These are phyloP conservation scores for Cheirogaleus major DNA, from an alignment of 2,797 vertebrate genomes.

Conservation along the genomic window DNA sequence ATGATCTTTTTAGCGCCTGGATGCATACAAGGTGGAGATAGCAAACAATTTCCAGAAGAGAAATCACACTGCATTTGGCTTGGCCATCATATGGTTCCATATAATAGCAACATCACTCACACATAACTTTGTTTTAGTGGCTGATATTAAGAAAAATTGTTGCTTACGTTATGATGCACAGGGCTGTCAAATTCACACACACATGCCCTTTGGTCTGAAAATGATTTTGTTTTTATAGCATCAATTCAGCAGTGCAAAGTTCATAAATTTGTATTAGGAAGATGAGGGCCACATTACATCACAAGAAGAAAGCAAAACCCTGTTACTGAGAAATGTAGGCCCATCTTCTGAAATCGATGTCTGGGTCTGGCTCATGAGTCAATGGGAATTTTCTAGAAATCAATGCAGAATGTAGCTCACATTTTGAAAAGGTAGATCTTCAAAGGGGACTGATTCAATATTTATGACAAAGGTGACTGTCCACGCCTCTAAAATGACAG, in stretches of 20 bases:
- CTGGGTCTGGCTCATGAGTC: conserved; percentile 18
- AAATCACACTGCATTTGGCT: conserved; percentile 76
- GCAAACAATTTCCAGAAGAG: conserved; percentile 83
- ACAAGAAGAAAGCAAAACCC: conserved; percentile 78
- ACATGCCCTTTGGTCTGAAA: conserved; percentile 86
- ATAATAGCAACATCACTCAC: conserved; percentile 88
- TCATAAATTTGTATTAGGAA: conserved; percentile 88
- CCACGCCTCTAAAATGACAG: conserved; percentile 78
- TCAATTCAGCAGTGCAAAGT: conserved; percentile 83
- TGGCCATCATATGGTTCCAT: conserved; percentile 80
- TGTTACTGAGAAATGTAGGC: conserved; percentile 75
- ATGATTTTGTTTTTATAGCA: conserved; percentile 85
- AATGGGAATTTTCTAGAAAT: conserved; percentile 82
- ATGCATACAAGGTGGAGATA: conserved; percentile 72
- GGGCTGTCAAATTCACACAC: conserved; percentile 84
- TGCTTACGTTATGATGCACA: conserved; percentile 82
- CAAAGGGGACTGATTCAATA: conserved; percentile 79
- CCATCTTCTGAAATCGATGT: conserved; percentile 37
- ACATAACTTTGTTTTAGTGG: conserved; percentile 85
- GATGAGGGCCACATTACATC: conserved; percentile 79
- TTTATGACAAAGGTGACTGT: conserved; percentile 78
- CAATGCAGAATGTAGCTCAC: conserved; percentile 81
- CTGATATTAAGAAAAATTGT: conserved; percentile 89
- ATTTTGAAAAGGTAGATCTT: conserved; percentile 82
- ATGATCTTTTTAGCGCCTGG: conserved; percentile 81